Conservation (phyloP, 2,797 vertebrate genomes). For the Columba guinea region DNA sequence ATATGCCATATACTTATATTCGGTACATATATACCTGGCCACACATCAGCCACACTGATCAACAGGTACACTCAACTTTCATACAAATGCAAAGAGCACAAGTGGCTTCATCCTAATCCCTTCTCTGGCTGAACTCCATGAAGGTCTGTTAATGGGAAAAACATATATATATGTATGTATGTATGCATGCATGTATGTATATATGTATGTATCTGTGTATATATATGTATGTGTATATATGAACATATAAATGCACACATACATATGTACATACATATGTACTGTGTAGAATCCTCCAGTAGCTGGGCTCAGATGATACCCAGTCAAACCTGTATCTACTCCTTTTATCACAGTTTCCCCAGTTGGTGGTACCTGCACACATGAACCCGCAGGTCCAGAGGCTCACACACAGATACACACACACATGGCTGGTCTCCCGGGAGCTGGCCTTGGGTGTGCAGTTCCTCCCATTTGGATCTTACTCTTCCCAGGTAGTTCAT, state of each 20-base stretch:
- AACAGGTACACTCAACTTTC: not conserved
- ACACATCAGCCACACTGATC: not conserved
- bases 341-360: not conserved
- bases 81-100: not conserved
- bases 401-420: not conserved
- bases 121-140: not conserved
- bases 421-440: not conserved
- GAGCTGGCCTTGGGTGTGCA: not conserved
- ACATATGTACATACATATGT: not conserved
- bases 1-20: not conserved
- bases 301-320: not conserved
- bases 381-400: not conserved
- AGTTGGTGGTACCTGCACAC: not conserved
- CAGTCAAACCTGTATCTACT: not conserved
- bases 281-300: not conserved
- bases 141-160: not conserved
- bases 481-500: not conserved
- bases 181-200: too few species aligned
- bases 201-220: too few species aligned
- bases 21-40: not conserved
- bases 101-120: not conserved
- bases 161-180: not conserved
- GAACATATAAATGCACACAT: not conserved
- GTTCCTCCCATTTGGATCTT: fast-evolving
- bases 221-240: not conserved